These are phyloP conservation scores for Gandaritis pyraliata DNA, from an alignment of 2,888 invertebrate genomes.

Conservation along the genomic window DNA sequence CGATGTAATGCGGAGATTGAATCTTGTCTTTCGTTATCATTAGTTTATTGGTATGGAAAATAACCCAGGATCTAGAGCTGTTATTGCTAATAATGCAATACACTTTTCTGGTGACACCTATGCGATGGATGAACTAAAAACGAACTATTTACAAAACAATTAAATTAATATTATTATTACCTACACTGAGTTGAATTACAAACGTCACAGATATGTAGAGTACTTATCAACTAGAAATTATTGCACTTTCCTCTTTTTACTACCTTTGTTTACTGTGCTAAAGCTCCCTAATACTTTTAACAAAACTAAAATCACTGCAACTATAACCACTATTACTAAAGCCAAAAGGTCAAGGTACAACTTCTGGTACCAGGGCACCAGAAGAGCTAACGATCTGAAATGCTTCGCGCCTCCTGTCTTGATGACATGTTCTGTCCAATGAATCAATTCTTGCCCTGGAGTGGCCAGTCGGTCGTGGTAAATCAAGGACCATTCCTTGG, in stretches of 20 bases:
- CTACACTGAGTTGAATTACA: too few relatives aligned
- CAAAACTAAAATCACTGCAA: slow-evolving; percentile 12
- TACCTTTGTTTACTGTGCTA: slow-evolving; percentile 5
- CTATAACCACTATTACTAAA: slow-evolving; percentile 25
- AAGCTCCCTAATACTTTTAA: slow-evolving; percentile 19
- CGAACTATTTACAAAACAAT: too few relatives aligned
- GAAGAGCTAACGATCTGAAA: slow-evolving; percentile 46
- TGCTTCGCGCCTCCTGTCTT: slow-evolving; percentile 45
- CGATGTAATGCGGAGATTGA: too few relatives aligned
- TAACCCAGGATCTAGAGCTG: too few relatives aligned
- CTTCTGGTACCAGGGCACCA: slow-evolving; percentile 48
- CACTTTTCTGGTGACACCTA: too few relatives aligned
- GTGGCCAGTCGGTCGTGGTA: slow-evolving; percentile 47
- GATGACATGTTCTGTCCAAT: slow-evolving; percentile 50
- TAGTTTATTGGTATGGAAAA: too few relatives aligned
- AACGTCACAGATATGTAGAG: background rate
- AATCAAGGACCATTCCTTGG: slow-evolving; percentile 48
- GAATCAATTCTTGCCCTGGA: slow-evolving; percentile 45
- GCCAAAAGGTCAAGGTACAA: slow-evolving; percentile 45
- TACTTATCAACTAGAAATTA: background rate
- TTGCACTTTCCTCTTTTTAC: slow-evolving; percentile 29
- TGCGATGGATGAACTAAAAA: too few relatives aligned
- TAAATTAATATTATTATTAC: too few relatives aligned
- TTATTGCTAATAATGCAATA: too few relatives aligned
- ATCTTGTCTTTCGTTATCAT: too few relatives aligned